Evolutionary conservation across 2,888 invertebrate species (phyloP), one percentile per base, ranked within the genome.

Genomic region (Cataglyphis cursor): DNA sequence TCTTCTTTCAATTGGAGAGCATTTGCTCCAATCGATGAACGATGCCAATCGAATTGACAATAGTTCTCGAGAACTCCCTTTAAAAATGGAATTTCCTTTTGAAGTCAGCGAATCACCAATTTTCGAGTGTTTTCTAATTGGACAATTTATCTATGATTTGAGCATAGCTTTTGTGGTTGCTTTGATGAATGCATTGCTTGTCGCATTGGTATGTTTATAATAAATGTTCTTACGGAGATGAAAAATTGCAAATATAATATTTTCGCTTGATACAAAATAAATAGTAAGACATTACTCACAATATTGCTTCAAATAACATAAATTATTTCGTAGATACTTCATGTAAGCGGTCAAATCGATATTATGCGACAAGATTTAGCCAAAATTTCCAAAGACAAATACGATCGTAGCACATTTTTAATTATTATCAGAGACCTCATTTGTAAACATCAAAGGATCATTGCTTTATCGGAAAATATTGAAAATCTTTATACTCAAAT

Each of bases 21-120:
- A 81, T 38, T 41, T 73, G 8, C 3, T 89, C 4, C 72, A 87
- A 31, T 38, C 66, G 9, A 15, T 28, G 6, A 9, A 59, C 18
- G 44, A 54, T 9, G 12, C n/a, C 4, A 5, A 28, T 54, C 21
- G 18, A 8, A 3, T 51, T 15, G 0, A n/a, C 41, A 5, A 48
- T 8, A 41, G 48, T 65, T 3, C 59, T 0, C 66, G 84, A 44
- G 62, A 86, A 51, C 66, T 89, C 15, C 48, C 84, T 15, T 38
- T 87, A 0, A 85, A 84, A 31, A 83, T 83, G 85, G 65, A 85
- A n/a, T 82, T 88, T 8, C 88, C 88, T 5, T 88, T 89, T n/a
- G 74, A 89, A 0, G 31, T n/a, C 10, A 72, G 28, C 12, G 54
- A 51, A 9, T 82, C 85, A 3, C 83, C 83, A 1, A 44, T 54